Conservation (phyloP, 2,888 invertebrate species). For the Lithophane leautieri region DNA sequence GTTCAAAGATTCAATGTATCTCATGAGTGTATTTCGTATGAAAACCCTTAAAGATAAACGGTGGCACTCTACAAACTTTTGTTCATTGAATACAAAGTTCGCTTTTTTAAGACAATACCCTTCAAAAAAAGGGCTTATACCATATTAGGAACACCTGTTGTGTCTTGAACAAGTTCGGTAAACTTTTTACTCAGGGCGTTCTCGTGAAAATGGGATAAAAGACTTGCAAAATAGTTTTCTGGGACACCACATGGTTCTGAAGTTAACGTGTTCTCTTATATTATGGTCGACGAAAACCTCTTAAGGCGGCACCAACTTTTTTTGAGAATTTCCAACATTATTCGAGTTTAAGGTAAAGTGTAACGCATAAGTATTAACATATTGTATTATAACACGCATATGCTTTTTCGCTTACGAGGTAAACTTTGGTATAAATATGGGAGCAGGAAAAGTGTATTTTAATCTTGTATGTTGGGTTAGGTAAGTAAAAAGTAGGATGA, state of each 20-base stretch:
- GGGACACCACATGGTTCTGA: constrained; percentile 86
- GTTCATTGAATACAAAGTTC: constrained; percentile 71
- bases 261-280: constrained; percentile 82
- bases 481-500: not conserved
- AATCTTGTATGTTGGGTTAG: constrained; percentile 14
- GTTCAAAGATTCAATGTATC: constrained; percentile 47
- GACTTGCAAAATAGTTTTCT: constrained; percentile 88
- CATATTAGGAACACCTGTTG: constrained; percentile 88
- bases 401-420: constrained; percentile 54
- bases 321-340: constrained; percentile 62
- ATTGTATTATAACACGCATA: constrained; percentile 56
- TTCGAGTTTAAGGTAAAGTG: constrained; percentile 57
- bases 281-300: constrained; percentile 74
- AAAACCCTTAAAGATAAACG: constrained; percentile 54
- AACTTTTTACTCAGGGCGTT: constrained; percentile 87
- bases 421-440: constrained; percentile 40
- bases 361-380: constrained; percentile 53
- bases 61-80: constrained; percentile 67
- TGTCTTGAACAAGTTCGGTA: constrained; percentile 80
- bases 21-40: constrained; percentile 49
- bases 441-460: constrained; percentile 37
- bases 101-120: constrained; percentile 67
- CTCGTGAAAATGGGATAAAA: constrained; percentile 87
- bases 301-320: constrained; percentile 69
- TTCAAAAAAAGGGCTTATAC: constrained; percentile 78